These are phyloP conservation scores for Hypolimnas misippus DNA, from an alignment of 2,888 invertebrate genomes.

Conservation along the genomic window DNA sequence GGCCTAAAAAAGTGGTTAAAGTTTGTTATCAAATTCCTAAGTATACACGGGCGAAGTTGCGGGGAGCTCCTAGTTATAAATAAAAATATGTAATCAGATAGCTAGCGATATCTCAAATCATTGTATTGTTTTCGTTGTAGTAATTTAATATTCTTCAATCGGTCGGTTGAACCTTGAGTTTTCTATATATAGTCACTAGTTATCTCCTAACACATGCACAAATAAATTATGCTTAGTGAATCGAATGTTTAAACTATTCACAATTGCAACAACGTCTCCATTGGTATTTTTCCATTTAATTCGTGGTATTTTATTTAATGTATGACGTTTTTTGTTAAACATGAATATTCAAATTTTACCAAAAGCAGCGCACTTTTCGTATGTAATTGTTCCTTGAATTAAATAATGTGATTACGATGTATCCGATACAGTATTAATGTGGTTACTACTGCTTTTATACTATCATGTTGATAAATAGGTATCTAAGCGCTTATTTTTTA, in stretches of 20 bases:
- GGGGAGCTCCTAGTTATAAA: not conserved
- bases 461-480: too few relatives aligned
- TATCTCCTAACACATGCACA: not conserved
- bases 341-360: conserved; percentile 70
- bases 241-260: not conserved
- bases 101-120: conserved; percentile 3
- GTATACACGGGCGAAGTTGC: too few relatives aligned
- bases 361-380: not conserved
- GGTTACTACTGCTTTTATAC: not conserved
- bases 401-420: not conserved
- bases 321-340: too few relatives aligned
- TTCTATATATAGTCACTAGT: conserved; percentile 4
- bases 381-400: not conserved
- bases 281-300: too few relatives aligned
- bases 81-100: not conserved
- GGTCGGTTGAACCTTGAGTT: not conserved
- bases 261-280: too few relatives aligned
- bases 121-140: too few relatives aligned
- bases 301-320: too few relatives aligned
- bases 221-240: not conserved
- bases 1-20: too few relatives aligned
- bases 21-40: too few relatives aligned
- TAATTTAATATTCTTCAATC: not conserved
- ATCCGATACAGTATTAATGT: not conserved
- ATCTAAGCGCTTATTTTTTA: too few relatives aligned